These are phyloP conservation scores for Mobula hypostoma DNA, from an alignment of 2,113 vertebrate genomes.

Conservation along the genomic window DNA sequence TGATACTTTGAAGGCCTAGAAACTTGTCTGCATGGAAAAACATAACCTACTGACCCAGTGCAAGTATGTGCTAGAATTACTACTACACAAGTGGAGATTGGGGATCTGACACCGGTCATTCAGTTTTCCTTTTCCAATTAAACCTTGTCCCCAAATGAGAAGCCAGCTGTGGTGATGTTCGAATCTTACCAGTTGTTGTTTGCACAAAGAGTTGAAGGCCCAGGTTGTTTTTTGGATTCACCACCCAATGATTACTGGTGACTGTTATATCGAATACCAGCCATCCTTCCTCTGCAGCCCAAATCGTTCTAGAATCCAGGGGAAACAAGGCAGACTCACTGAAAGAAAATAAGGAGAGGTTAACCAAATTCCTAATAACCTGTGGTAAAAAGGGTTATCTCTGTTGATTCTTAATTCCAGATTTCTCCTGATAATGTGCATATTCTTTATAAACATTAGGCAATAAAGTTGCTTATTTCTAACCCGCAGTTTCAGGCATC, in stretches of 20 bases:
- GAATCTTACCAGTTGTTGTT: conserved; percentile 69
- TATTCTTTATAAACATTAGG: neutral
- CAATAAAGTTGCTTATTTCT: too few relatives aligned
- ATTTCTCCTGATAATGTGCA: neutral
- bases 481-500: too few relatives aligned
- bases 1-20: neutral
- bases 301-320: conserved; percentile 85
- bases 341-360: conserved; percentile 35
- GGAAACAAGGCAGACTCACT: conserved; percentile 89
- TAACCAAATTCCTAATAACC: neutral
- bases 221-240: conserved; percentile 84
- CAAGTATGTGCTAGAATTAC: neutral
- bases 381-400: neutral
- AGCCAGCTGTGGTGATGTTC: neutral
- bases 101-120: neutral
- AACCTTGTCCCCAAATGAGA: neutral
- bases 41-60: too few relatives aligned
- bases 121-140: neutral
- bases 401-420: neutral
- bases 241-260: conserved; percentile 93
- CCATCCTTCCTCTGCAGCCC: conserved; percentile 93
- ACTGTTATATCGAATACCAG: conserved; percentile 91
- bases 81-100: neutral
- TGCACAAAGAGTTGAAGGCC: conserved; percentile 87
- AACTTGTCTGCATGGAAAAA: too few relatives aligned